These are phyloP conservation scores for Lucilia sericata DNA, from an alignment of 1,140 invertebrate species.

Conservation along the genomic window DNA sequence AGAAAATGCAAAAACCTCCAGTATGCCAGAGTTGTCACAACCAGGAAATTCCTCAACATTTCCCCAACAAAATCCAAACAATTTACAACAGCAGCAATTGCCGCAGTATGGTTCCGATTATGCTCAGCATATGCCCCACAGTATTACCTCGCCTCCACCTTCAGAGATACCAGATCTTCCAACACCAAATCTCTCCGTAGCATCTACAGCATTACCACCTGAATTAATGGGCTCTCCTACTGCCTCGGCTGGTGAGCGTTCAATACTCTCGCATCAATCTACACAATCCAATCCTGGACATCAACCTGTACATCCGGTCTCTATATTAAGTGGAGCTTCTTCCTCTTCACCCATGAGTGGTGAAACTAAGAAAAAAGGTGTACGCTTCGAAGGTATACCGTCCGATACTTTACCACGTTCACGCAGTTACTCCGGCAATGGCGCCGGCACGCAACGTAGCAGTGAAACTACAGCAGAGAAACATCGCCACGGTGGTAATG, in stretches of 20 bases:
- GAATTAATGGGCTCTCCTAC: constrained; percentile 63
- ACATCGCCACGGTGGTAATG: constrained; percentile 42
- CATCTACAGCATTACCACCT: constrained; percentile 63
- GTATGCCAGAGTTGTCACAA: constrained; percentile 60
- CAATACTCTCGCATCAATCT: constrained; percentile 56
- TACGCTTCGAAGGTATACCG: constrained; percentile 66
- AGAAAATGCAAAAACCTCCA: constrained; percentile 61
- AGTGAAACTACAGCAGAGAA: neutral
- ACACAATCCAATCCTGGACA: constrained; percentile 55
- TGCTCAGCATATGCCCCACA: constrained; percentile 49
- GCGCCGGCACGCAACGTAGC: constrained; percentile 56
- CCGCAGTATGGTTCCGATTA: constrained; percentile 58
- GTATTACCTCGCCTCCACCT: constrained; percentile 46
- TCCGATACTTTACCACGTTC: constrained; percentile 60
- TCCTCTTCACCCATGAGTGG: constrained; percentile 66
- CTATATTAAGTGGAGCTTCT: constrained; percentile 61
- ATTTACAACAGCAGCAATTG: constrained; percentile 46
- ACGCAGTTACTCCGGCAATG: constrained; percentile 64
- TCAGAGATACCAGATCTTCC: constrained; percentile 61
- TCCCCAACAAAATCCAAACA: neutral
- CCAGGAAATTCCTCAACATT: constrained; percentile 29
- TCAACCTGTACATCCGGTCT: constrained; percentile 57
- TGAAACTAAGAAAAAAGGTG: constrained; percentile 62
- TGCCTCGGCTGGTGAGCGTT: constrained; percentile 58
- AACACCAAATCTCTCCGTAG: constrained; percentile 64